Evolutionary conservation across 2,797 vertebrate species (phyloP).

Genomic region (Semotilus atromaculatus): DNA sequence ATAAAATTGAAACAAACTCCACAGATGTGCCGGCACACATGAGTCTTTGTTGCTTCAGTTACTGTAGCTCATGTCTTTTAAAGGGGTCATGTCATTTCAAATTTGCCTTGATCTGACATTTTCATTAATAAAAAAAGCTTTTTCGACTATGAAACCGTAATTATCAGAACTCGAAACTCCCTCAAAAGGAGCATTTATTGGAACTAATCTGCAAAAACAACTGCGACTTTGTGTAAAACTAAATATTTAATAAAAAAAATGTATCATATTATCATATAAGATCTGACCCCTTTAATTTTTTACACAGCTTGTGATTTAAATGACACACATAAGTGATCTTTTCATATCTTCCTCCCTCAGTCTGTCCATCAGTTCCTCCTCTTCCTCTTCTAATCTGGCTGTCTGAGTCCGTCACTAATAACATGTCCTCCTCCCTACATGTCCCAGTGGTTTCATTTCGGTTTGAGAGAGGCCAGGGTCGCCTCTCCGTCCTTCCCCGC

Average conservation of each 20-base stretch:
- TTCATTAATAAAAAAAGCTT: conserved; percentile 3
- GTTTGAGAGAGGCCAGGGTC: conserved; percentile 79
- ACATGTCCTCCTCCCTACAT: conserved; percentile 74
- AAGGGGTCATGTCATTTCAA: background rate
- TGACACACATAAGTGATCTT: background rate
- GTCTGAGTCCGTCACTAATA: conserved; percentile 80
- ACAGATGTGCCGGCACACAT: conserved; percentile 23
- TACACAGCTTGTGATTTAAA: background rate
- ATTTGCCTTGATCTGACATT: conserved; percentile 10
- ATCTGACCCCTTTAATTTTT: background rate
- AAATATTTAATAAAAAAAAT: background rate
- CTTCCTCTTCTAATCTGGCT: conserved; percentile 74
- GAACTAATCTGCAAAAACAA: background rate
- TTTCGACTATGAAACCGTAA: background rate
- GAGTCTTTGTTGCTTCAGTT: conserved; percentile 9
- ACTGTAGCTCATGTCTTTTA: background rate
- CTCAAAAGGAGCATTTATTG: background rate
- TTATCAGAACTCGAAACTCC: background rate
- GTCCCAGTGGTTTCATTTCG: conserved; percentile 85
- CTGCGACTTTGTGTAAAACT: background rate
- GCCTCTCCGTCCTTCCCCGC: conserved; percentile 79
- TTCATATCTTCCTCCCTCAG: conserved; percentile 5
- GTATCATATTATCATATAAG: background rate
- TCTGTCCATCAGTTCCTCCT: conserved; percentile 74
- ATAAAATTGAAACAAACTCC: conserved; percentile 27